Evolutionary conservation across 2,888 invertebrate species (phyloP), one percentile per base, ranked within the genome.

Genomic region (Phorcus lineatus): DNA sequence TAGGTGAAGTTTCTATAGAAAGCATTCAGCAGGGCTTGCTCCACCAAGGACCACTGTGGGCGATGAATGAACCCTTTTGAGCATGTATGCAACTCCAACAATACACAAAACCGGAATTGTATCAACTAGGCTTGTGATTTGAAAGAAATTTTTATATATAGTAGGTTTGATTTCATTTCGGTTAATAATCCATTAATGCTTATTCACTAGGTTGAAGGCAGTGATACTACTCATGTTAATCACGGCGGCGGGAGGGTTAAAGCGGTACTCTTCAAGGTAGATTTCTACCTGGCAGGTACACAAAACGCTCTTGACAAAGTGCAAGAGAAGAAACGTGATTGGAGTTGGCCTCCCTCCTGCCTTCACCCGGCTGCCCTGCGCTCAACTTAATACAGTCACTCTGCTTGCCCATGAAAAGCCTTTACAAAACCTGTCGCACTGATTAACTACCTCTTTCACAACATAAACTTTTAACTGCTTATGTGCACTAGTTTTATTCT

Each of bases 231-330:
- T n/a, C n/a, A 17, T 17, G n/a, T 70, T 2, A 24, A 57, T 57
- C 57, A 57, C 57, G 24, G 24, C 19, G 7, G 19, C 24, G 57
- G n/a, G 36, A 17, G 70, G 70, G 70, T 70, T 70, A 70, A 70
- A 9, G 11, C 19, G 19, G 31, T 70, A 70, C 67, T 70, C n/a
- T 70, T 36, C 28, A 62, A 13, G 19, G 36, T 70, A 70, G 70
- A 31, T 36, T 70, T 36, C 36, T 70, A 70, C 70, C 19, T 70
- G 70, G 40, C 70, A 36, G 31, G 28, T 36, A 36, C 70, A 70
- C 70, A 70, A 70, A 70, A 70, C 13, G 31, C 70, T 70, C 36
- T 70, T 70, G 70, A 70, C 70, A 70, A 70, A 40, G 31, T 31
- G 40, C 40, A 36, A n/a, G 13, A 36, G 70, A 70, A 40, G 11